Evolutionary conservation across 2,888 invertebrate genomes (phyloP).

Genomic region (Sinhomidia bicolor): DNA sequence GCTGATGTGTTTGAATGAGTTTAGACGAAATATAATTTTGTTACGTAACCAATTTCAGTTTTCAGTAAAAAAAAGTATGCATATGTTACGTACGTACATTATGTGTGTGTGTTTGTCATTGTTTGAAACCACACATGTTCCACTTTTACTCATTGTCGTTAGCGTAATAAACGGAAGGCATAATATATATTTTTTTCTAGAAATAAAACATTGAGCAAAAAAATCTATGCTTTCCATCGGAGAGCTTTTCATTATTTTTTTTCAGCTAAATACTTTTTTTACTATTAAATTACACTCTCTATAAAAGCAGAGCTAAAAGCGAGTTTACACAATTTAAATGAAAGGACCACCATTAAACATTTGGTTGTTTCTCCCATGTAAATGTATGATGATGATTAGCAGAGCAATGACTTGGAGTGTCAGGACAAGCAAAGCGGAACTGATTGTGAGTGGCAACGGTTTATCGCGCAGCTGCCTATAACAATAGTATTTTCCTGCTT

Average conservation of each 20-base stretch:
- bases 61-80: too few species aligned
- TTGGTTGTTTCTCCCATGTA: background rate
- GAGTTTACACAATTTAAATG: too few species aligned
- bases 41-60: constrained; percentile 4
- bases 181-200: too few species aligned
- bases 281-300: too few species aligned
- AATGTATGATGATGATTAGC: background rate
- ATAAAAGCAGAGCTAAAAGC: too few species aligned
- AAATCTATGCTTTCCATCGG: background rate
- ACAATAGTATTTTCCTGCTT: background rate
- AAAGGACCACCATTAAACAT: background rate
- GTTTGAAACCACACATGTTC: too few species aligned
- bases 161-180: too few species aligned
- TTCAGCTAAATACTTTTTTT: background rate
- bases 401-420: background rate
- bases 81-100: background rate
- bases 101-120: too few species aligned
- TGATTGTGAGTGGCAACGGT: background rate
- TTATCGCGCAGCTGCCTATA: background rate
- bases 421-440: background rate
- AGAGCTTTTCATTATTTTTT: background rate
- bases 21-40: background rate
- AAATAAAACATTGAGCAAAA: too few species aligned
- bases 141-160: too few species aligned
- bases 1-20: constrained; percentile 5